Conservation (phyloP, 2,888 invertebrate genomes). For the Morpho helenor region DNA sequence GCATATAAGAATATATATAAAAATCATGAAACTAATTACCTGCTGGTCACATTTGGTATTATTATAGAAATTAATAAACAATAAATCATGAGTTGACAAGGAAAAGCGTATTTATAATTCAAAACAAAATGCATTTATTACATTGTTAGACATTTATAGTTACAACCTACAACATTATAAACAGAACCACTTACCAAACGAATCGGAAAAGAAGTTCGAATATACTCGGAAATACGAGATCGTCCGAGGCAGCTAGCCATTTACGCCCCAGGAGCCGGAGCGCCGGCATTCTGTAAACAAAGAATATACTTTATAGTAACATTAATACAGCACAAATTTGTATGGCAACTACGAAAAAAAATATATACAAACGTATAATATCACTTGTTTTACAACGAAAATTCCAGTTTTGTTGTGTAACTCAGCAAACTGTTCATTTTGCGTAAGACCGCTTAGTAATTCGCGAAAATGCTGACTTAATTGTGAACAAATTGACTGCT, state of each 20-base stretch:
- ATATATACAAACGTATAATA: conserved; percentile 11
- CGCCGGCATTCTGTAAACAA: conserved; percentile 87
- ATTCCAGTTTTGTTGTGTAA: conserved; percentile 24
- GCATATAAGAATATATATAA: too few species aligned
- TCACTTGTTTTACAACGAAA: conserved; percentile 12
- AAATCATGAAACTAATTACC: too few species aligned
- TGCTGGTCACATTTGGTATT: too few species aligned
- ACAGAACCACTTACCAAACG: conserved; percentile 79
- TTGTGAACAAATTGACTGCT: not conserved
- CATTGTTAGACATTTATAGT: too few species aligned
- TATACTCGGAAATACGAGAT: conserved; percentile 92
- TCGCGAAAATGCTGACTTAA: conserved; percentile 12
- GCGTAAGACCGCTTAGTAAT: conserved; percentile 29
- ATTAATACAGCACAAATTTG: conserved; percentile 8
- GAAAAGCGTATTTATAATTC: too few species aligned
- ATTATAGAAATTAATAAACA: too few species aligned
- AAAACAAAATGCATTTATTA: too few species aligned
- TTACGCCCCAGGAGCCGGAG: conserved; percentile 91
- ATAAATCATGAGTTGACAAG: too few species aligned
- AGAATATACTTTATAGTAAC: conserved; percentile 16
- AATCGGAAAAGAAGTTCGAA: conserved; percentile 86
- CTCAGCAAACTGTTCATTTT: conserved; percentile 28
- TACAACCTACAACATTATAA: not conserved
- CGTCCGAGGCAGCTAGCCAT: conserved; percentile 95
- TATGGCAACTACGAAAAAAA: conserved; percentile 2